Evolutionary conservation across 2,797 vertebrate genomes (phyloP), one percentile per base, ranked within the genome.

Genomic region (Anas bernieri): DNA sequence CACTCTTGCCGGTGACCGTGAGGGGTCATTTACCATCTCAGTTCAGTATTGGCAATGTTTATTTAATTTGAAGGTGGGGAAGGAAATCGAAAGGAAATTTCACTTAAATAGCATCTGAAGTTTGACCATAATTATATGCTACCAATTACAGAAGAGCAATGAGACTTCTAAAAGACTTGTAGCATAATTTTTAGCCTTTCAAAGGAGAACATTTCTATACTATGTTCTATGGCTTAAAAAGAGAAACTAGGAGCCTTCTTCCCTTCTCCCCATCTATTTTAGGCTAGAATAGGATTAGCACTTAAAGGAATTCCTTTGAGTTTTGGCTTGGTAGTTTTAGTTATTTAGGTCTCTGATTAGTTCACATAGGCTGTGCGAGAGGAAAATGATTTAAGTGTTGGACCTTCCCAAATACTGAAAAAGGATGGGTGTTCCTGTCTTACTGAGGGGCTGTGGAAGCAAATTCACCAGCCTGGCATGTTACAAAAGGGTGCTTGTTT

Each of bases 81-180:
- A 91, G 62, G 55, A 94, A 95, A 92, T 45, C 16, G 54, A 81
- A 72, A 72, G 54, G 88, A 95, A 85, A 88, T 72, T 66, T 90
- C 50, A 55, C 22, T 86, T 43, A 56, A 93, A 72, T 75, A 75
- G 33, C 55, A 68, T 72, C 79, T 75, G 83, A 79, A 17, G 61
- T 93, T 89, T 88, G 64, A 46, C 73, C 74, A 66, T 73, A 68
- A 12, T 93, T 48, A 45, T 16, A 41, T 33, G 79, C 72, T 93
- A 90, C 30, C 37, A 80, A 41, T 64, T 83, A 69, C 91, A 92
- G 76, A 55, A 70, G 73, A 81, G 56, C 41, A 80, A 20, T 33
- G 30, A 56, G 78, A 7, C 43, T 63, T 54, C 43, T 35, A 4
- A 48, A 84, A 70, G 61, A 45, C 48, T 64, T 62, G 45, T 22